Evolutionary conservation across 53 echinoderm and acorn worm species (phyloP), one percentile per base, ranked within the genome.

Genomic region (Echinometra lucunter): DNA sequence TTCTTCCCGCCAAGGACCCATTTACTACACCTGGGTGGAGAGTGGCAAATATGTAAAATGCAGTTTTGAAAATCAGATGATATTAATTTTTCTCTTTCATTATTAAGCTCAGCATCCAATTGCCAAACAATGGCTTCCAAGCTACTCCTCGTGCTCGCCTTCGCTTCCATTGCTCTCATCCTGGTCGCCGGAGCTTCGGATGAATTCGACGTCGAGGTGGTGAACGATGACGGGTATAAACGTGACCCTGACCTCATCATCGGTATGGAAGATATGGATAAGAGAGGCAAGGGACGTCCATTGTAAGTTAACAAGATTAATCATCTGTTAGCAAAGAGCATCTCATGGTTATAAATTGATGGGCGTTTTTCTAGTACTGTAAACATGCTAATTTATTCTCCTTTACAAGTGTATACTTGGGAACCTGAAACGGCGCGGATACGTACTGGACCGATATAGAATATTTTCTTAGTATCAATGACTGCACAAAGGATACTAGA

Each of bases 151-250:
- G 38, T 89, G 1, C 37, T 89, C 57, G 89, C 89, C 57, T 89
- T 89, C 89, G 89, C 58, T 17, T 89, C 89, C 57, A 34, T 89
- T 7, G 89, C 57, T 58, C 89, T 89, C 35, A 57, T 89, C 40
- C 58, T 89, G 34, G 58, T 89, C 5, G 89, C 89, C 23, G 58
- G 60, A 40, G 89, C 60, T 18, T 35, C 40, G 32, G 89, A 89
- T 30, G 89, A 89, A 9, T 89, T 89, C 89, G 89, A 89, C 0
- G 63, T 89, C 38, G 89, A 89, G 23, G 8, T 89, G 58, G 23
- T 89, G 58, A 49, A 89, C 11, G 89, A 89, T 57, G 89, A 89
- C 17, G 89, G 21, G 25, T 37, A 6, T 10, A 89, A 89, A 45
- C 89, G 89, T 25, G 60, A 89, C 37, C 89, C 89, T 11, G 89